A percentile compares a stretch with the other conserved stretches of the same genome.
Conservation (phyloP, 2,113 vertebrate species). For the Mungos mungo region DNA sequence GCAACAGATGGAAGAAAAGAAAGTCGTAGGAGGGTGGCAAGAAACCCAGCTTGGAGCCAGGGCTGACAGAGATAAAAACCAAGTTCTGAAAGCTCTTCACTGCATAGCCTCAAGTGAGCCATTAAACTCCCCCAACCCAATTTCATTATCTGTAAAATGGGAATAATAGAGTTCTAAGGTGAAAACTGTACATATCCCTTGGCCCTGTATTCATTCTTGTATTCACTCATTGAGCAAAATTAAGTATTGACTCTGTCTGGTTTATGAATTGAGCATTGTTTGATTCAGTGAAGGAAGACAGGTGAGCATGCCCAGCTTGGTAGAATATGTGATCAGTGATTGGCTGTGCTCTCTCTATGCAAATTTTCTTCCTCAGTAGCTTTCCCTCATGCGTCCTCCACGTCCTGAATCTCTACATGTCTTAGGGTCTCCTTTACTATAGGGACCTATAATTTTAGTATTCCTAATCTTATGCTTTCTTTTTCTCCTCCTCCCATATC, state of each 20-base stretch:
- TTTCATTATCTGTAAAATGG: not conserved
- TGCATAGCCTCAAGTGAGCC: not conserved
- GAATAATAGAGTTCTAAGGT: not conserved
- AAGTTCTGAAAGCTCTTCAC: not conserved
- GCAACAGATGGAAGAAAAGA: not conserved
- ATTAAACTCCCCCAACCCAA: not conserved
- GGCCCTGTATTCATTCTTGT: not conserved
- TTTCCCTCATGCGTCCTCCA: not conserved
- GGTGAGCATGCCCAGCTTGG: not conserved
- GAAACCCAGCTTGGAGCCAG: not conserved
- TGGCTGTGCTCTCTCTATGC: not conserved
- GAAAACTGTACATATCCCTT: not conserved
- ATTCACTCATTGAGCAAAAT: not conserved
- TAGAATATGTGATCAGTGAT: not conserved
- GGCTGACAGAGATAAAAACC: not conserved
- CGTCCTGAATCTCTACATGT: not conserved
- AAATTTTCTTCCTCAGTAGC: not conserved
- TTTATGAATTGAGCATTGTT: not conserved
- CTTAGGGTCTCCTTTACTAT: not conserved
- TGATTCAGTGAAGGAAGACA: not conserved
- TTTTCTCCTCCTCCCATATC: not conserved
- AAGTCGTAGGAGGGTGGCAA: not conserved
- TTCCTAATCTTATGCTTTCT: not conserved
- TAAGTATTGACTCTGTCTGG: not conserved
- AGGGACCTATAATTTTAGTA: not conserved